Evolutionary conservation across 2,797 vertebrate species (phyloP).

Genomic region (Botia almorhae): DNA sequence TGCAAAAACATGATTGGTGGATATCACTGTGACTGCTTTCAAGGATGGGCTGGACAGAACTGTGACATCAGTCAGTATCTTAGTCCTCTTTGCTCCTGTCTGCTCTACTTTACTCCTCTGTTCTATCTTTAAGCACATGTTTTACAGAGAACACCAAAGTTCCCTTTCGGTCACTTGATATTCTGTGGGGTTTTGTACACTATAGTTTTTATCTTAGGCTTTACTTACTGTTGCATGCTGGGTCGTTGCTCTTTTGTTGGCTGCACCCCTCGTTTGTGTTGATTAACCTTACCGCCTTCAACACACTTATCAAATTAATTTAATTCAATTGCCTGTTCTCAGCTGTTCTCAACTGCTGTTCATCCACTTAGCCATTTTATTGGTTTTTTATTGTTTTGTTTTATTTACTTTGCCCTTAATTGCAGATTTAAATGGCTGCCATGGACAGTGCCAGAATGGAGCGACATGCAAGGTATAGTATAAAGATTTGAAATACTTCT

Average conservation of each 20-base stretch:
- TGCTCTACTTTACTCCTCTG: slow-evolving; percentile 32
- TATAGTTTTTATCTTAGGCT: slow-evolving; percentile 29
- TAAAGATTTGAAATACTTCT: not conserved
- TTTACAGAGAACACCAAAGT: slow-evolving; percentile 53
- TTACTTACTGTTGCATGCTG: slow-evolving; percentile 59
- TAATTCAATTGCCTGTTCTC: slow-evolving; percentile 41
- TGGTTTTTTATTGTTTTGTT: slow-evolving; percentile 36
- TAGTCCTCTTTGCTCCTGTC: slow-evolving; percentile 45
- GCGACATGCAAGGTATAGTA: slow-evolving; percentile 87
- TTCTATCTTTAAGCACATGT: slow-evolving; percentile 18
- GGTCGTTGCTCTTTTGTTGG: slow-evolving; percentile 26
- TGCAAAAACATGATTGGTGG: slow-evolving; percentile 99
- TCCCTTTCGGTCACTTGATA: slow-evolving; percentile 45
- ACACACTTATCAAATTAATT: slow-evolving; percentile 34
- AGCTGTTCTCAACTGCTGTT: slow-evolving; percentile 44
- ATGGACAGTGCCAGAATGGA: slow-evolving; percentile 89
- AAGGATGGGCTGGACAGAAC: slow-evolving; percentile 95
- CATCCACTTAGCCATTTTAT: slow-evolving; percentile 5
- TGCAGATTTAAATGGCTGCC: slow-evolving; percentile 85
- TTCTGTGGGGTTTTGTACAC: slow-evolving; percentile 38
- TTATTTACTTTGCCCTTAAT: slow-evolving; percentile 17
- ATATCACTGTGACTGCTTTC: slow-evolving; percentile 97
- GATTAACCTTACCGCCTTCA: slow-evolving; percentile 44
- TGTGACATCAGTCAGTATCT: slow-evolving; percentile 99
- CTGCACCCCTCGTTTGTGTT: slow-evolving; percentile 30